These are phyloP conservation scores for Silurus aristotelis DNA, from an alignment of 2,797 vertebrate species.

Conservation along the genomic window DNA sequence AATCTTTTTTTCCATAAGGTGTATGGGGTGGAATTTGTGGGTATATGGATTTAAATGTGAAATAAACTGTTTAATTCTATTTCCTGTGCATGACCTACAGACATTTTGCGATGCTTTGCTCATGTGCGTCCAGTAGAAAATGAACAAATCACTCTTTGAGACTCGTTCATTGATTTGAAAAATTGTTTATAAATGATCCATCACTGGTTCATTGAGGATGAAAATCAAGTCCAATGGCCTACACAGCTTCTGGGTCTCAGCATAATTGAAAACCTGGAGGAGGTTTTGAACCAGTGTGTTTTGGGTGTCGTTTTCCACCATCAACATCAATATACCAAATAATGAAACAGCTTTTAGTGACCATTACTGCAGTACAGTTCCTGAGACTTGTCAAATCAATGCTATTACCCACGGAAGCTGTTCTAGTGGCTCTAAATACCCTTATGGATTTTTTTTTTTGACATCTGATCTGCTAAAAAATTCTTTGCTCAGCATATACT, in stretches of 20 bases:
- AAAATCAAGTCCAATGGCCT: neutral
- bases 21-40: too few relatives aligned
- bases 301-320: neutral
- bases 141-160: too few relatives aligned
- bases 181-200: too few relatives aligned
- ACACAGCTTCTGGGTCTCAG: neutral
- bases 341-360: neutral
- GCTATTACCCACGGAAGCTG: neutral
- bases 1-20: too few relatives aligned
- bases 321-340: neutral
- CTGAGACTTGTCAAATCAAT: neutral
- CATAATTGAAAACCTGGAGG: neutral
- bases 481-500: constrained; percentile 14
- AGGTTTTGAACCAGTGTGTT: neutral
- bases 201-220: neutral
- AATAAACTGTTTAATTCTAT: too few relatives aligned
- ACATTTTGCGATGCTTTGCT: too few relatives aligned
- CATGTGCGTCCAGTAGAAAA: too few relatives aligned
- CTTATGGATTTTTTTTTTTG: neutral
- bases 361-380: neutral
- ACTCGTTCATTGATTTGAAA: too few relatives aligned
- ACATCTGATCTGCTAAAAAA: neutral
- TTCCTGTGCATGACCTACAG: too few relatives aligned
- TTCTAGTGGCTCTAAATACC: neutral
- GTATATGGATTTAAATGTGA: too few relatives aligned